phyloP scores from a whole-genome alignment of 2,113 vertebrate genomes.

The Sakesphorus luctuosus region DNA sequence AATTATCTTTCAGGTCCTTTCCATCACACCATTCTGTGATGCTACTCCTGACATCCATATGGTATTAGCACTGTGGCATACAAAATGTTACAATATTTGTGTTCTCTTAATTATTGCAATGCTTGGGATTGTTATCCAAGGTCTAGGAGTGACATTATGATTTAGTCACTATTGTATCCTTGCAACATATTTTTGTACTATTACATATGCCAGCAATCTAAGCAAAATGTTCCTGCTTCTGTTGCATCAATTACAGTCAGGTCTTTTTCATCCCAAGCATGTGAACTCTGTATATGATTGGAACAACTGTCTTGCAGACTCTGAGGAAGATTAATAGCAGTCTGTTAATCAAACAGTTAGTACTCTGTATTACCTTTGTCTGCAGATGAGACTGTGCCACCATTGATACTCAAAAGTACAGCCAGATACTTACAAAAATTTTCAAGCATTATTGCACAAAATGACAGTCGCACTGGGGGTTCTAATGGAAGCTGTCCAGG shows the following conservation, averaged over 20 bases:
- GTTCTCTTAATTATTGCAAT: not conserved
- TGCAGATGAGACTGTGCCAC: not conserved
- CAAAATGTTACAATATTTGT: not conserved
- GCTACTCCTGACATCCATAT: not conserved
- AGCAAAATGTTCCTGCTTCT: not conserved
- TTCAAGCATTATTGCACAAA: not conserved
- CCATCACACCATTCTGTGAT: not conserved
- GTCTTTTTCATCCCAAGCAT: not conserved
- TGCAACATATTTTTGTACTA: not conserved
- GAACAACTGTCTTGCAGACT: not conserved
- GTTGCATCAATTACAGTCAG: not conserved
- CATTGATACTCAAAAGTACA: not conserved
- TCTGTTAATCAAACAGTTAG: not conserved
- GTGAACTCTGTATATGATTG: not conserved
- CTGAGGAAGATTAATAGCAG: not conserved
- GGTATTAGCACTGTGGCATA: not conserved
- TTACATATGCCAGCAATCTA: not conserved
- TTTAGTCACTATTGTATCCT: not conserved
- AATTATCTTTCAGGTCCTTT: not conserved
- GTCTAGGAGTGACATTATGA: not conserved
- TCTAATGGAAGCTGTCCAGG: conserved; percentile 7
- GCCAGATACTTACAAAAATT: not conserved
- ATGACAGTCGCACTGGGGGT: not conserved
- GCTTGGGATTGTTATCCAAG: not conserved
- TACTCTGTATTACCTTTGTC: not conserved